These are phyloP conservation scores for Hypsibius dujardini DNA, from an alignment of 1,140 invertebrate species.

Conservation along the genomic window DNA sequence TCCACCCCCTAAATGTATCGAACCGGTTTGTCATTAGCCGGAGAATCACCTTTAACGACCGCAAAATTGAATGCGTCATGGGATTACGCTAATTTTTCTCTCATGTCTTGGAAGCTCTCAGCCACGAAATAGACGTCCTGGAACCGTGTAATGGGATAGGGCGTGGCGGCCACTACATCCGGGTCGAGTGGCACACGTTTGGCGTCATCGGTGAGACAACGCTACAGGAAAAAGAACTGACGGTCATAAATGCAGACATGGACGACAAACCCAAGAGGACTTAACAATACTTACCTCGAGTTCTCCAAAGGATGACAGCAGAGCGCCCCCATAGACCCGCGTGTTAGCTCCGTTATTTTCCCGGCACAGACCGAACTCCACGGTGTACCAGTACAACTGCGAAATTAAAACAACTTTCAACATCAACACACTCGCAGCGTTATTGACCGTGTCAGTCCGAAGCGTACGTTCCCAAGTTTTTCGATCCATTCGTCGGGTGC, in stretches of 20 bases:
- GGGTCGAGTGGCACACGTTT: slow-evolving; percentile 35
- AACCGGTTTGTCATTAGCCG: slow-evolving; percentile 22
- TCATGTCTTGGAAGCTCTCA: slow-evolving; percentile 36
- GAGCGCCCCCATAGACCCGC: slow-evolving; percentile 81
- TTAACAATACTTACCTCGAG: slow-evolving; percentile 40
- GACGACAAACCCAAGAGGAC: background rate
- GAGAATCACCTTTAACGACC: background rate
- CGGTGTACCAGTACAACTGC: slow-evolving; percentile 93
- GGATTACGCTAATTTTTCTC: slow-evolving; percentile 35
- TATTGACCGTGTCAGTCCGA: no score
- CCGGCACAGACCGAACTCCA: slow-evolving; percentile 82
- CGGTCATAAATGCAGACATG: background rate
- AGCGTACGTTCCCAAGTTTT: slow-evolving; percentile 41
- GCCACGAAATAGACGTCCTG: slow-evolving; percentile 39
- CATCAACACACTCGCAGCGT: background rate
- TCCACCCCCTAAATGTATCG: slow-evolving; percentile 56
- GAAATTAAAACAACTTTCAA: slow-evolving; percentile 13
- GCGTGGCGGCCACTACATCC: slow-evolving; percentile 30
- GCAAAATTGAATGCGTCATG: slow-evolving; percentile 6
- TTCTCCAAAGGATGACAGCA: slow-evolving; percentile 85
- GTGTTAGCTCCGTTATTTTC: slow-evolving; percentile 75
- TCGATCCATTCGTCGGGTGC: slow-evolving; percentile 83
- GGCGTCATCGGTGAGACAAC: slow-evolving; percentile 30
- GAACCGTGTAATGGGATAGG: slow-evolving; percentile 39
- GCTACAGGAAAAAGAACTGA: background rate